Percentiles rank a stretch among this genome's conserved stretches.
phyloP scores from a whole-genome alignment of 64 coral and sea anemone genomes.

The Dendrophyllia cribrosa region DNA sequence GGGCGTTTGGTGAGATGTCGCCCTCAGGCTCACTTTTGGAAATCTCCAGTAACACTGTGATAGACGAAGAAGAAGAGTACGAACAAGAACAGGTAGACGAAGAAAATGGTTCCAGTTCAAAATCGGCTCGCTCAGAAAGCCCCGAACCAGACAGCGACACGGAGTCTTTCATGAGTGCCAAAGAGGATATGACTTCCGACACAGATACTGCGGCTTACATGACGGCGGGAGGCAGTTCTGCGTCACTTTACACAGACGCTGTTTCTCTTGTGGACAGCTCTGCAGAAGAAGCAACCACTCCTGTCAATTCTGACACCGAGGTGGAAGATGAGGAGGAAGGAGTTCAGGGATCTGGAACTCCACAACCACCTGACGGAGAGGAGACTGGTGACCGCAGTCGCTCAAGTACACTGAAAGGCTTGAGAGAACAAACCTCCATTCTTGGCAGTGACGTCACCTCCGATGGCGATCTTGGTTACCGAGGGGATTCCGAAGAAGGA shows the following conservation, averaged over 20 bases:
- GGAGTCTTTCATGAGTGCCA: constrained; percentile 63
- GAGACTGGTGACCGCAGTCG: neutral
- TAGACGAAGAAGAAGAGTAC: constrained; percentile 41
- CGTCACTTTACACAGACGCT: constrained; percentile 39
- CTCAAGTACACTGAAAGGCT: neutral
- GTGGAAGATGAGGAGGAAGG: constrained; percentile 31
- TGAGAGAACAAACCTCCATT: constrained; percentile 7
- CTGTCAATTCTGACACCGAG: constrained; percentile 68
- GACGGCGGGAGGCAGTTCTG: constrained; percentile 57
- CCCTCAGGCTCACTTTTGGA: constrained; percentile 17
- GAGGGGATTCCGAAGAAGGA: constrained; percentile 56
- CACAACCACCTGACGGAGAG: neutral
- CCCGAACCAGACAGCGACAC: constrained; percentile 59
- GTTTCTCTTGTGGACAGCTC: constrained; percentile 16
- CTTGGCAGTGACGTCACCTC: constrained; percentile 30
- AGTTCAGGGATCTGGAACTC: neutral
- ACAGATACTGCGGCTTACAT: constrained; percentile 64
- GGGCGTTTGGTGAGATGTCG: neutral
- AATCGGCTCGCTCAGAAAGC: neutral
- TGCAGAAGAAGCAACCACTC: constrained; percentile 41
- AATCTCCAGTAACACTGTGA: constrained; percentile 33
- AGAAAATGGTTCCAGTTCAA: neutral
- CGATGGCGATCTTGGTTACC: constrained; percentile 64
- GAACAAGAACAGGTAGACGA: neutral
- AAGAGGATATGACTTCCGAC: constrained; percentile 57